Evolutionary conservation across 2,888 invertebrate genomes (phyloP), one percentile per base, ranked within the genome.

Genomic region (Suillia variegata): DNA sequence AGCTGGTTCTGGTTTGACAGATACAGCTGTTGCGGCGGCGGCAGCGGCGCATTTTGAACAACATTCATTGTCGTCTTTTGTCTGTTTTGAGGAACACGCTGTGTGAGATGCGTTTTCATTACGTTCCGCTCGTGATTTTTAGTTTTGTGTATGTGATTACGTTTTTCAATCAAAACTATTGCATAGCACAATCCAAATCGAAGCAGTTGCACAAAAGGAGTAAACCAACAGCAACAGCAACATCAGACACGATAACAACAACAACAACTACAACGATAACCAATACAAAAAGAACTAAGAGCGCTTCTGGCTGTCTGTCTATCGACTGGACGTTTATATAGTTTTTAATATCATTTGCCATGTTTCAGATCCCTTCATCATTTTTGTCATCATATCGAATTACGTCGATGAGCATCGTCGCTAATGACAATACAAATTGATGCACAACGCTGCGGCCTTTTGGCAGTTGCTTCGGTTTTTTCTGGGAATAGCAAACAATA

Each of bases 321-420:
- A n/a, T n/a, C n/a, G n/a, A n/a, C n/a, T n/a, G 18, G 45, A 12
- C 45, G 17, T n/a, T n/a, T n/a, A n/a, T n/a, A n/a, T n/a, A n/a
- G n/a, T n/a, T n/a, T n/a, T n/a, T n/a, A n/a, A n/a, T n/a, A n/a
- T n/a, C n/a, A n/a, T n/a, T n/a, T n/a, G n/a, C n/a, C n/a, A n/a
- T n/a, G n/a, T n/a, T n/a, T n/a, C n/a, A n/a, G 26, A 26, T 38
- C 38, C 38, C 38, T 38, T 20, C 64, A 67, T 62, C 70, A 71
- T 67, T 68, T n/a, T 63, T 68, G 71, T 71, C 75, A 71, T 75
- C 75, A 73, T 75, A 71, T 71, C 71, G 49, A 58, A 63, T 71
- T 45, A 18, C 45, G 45, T 8, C 45, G 13, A 17, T 13, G 13
- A 45, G 18, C 49, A 56, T 50, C n/a, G n/a, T n/a, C 56, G 50